Percentiles rank a stretch among this genome's conserved stretches.
These are phyloP conservation scores for Diarsia dahlii DNA, from an alignment of 2,888 invertebrate genomes.

Conservation along the genomic window DNA sequence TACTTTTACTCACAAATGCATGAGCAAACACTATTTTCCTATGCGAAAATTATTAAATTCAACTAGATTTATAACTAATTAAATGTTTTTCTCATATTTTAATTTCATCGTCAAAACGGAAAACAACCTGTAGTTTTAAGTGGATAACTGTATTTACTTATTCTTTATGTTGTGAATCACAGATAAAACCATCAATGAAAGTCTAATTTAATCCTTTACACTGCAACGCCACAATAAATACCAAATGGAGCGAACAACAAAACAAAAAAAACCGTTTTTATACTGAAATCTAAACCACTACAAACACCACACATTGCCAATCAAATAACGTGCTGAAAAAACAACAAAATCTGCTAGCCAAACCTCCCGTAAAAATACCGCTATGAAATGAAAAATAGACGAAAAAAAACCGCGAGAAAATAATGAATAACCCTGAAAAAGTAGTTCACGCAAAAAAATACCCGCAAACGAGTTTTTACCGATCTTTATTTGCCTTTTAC, in stretches of 20 bases:
- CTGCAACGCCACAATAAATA: slow-evolving; percentile 38
- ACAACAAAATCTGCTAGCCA: slow-evolving; percentile 43
- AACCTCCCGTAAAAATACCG: slow-evolving; percentile 57
- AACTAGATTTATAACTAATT: background rate
- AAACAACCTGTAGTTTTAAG: no score
- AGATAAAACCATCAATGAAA: background rate
- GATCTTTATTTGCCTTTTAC: slow-evolving; percentile 89
- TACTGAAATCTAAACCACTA: slow-evolving; percentile 61
- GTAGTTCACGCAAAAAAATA: slow-evolving; percentile 77
- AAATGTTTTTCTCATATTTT: background rate
- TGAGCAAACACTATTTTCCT: background rate
- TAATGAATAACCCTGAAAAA: slow-evolving; percentile 81
- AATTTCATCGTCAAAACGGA: background rate
- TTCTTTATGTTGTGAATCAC: background rate
- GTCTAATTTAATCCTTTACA: slow-evolving; percentile 1
- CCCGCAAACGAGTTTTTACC: slow-evolving; percentile 82
- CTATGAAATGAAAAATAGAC: slow-evolving; percentile 72
- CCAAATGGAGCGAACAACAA: slow-evolving; percentile 10
- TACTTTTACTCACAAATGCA: background rate
- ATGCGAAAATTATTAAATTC: background rate
- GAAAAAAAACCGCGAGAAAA: slow-evolving; percentile 71
- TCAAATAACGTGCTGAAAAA: slow-evolving; percentile 51
- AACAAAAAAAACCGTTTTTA: slow-evolving; percentile 14
- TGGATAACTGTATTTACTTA: no score
- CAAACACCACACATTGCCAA: slow-evolving; percentile 49